A percentile compares a stretch with the other conserved stretches of the same genome.
Evolutionary conservation across 1,140 invertebrate species (phyloP).

Genomic region (Linepithema humile): DNA sequence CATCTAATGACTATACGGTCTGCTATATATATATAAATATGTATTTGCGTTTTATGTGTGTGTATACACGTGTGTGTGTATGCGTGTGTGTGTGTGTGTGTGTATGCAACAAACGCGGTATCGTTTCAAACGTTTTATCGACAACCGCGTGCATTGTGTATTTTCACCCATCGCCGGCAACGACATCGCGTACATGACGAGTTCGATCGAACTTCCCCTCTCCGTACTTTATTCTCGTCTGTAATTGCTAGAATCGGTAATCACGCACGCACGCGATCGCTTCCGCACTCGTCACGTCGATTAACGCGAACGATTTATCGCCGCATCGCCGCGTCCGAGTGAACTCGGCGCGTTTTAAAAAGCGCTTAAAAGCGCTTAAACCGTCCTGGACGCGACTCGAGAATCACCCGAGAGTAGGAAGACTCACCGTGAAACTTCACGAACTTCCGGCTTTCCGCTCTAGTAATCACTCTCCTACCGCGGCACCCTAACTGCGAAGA

Average conservation of each 20-base stretch:
- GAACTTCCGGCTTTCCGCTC: constrained; percentile 51
- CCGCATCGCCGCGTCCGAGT: too few species aligned
- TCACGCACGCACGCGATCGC: constrained; percentile 1
- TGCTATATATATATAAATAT: not conserved
- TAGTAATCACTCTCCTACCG: constrained; percentile 40
- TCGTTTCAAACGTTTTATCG: constrained; percentile 62
- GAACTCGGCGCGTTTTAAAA: not conserved
- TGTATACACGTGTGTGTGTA: not conserved
- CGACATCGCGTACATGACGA: constrained; percentile 11
- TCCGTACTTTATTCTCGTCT: not conserved
- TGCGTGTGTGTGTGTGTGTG: not conserved
- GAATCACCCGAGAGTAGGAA: not conserved
- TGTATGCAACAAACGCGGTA: not conserved
- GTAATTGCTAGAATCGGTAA: constrained; percentile 16
- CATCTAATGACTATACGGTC: constrained; percentile 27
- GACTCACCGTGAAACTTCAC: constrained; percentile 35
- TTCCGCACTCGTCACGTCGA: not conserved
- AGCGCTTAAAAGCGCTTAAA: not conserved
- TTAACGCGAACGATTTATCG: not conserved
- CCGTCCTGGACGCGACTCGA: not conserved
- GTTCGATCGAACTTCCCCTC: not conserved
- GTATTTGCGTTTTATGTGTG: not conserved
- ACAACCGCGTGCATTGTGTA: not conserved
- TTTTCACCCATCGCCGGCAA: constrained; percentile 12
- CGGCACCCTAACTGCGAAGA: constrained; percentile 37